Evolutionary conservation across 1,140 invertebrate genomes (phyloP), one percentile per base, ranked within the genome.

Genomic region (Maniola jurtina): DNA sequence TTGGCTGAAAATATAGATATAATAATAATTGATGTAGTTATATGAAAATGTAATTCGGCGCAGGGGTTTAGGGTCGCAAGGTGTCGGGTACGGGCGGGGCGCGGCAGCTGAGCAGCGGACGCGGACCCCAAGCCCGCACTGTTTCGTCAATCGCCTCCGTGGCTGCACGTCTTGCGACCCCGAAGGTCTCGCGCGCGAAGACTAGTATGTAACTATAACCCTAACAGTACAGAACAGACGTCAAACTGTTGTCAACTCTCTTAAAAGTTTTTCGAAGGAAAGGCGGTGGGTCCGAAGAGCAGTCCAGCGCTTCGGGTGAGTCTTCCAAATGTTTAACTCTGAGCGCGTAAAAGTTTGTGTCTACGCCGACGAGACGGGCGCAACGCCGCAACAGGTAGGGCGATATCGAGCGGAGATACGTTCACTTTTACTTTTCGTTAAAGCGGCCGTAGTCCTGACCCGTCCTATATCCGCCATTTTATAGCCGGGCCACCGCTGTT

Each of bases 351-450:
- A 82, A 85, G 75, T 83, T 85, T 82, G 67, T 72, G 68, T 57
- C 55, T 61, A 61, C 40, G 54, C 35, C 65, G 66, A 62, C 54
- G 54, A 71, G 70, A 72, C 74, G 65, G 73, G 71, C 70, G 78
- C 78, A 78, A 71, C 76, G 76, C 70, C 80, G 81, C 83, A 85
- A 85, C 83, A 83, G 80, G 83, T 83, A 81, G 76, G 73, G 64
- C 69, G 73, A 63, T 85, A 85, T 85, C 72, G 81, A 85, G 76
- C 81, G 80, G 47, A 76, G 75, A 80, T 78, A 72, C 74, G 75
- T 77, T 75, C 80, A 76, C 74, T 82, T 81, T 80, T 79, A 78
- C 79, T 78, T 82, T 80, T 77, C 75, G 75, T 75, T 76, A 73
- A 80, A 76, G 71, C 75, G 68, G 57, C 68, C 64, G 66, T 82